phyloP scores from a whole-genome alignment of 2,797 vertebrate species.

The Cacajao melanocephalus region DNA sequence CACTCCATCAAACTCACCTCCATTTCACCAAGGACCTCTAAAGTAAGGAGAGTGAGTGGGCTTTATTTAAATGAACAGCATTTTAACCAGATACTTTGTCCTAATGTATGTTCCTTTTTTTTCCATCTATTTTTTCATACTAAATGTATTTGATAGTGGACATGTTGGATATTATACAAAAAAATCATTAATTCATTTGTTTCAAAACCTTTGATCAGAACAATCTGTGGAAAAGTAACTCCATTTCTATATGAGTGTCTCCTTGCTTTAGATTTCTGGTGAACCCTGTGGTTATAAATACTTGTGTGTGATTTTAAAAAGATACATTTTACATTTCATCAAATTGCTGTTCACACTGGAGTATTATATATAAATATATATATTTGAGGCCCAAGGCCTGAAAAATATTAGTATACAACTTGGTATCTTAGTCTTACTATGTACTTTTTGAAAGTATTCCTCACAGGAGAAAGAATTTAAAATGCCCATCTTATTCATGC shows the following conservation, averaged over 20 bases:
- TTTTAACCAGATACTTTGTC: slow-evolving; percentile 34
- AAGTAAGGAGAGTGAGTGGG: slow-evolving; percentile 70
- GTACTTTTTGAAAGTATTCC: slow-evolving; percentile 80
- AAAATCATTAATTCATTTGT: slow-evolving; percentile 47
- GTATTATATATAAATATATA: slow-evolving; percentile 81
- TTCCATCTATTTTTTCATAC: slow-evolving; percentile 35
- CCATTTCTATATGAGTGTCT: slow-evolving; percentile 61
- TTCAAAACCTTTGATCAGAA: slow-evolving; percentile 54
- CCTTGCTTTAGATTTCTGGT: slow-evolving; percentile 81
- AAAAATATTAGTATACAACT: slow-evolving; percentile 79
- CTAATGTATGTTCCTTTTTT: slow-evolving; percentile 8
- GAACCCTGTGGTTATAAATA: slow-evolving; percentile 80
- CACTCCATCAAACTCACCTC: slow-evolving; percentile 67
- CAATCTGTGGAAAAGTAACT: slow-evolving; percentile 46
- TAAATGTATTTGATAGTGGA: slow-evolving; percentile 64
- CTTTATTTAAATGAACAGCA: background rate
- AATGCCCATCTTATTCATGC: slow-evolving; percentile 75
- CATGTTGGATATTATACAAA: slow-evolving; percentile 55
- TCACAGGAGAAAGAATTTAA: slow-evolving; percentile 75
- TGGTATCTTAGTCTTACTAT: slow-evolving; percentile 81
- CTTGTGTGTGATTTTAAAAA: slow-evolving; percentile 74
- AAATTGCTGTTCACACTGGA: slow-evolving; percentile 80
- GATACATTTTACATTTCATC: slow-evolving; percentile 79
- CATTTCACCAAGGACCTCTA: slow-evolving; percentile 66
- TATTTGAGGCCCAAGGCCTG: slow-evolving; percentile 78